Evolutionary conservation across 2,113 vertebrate species (phyloP), one percentile per base, ranked within the genome.

Genomic region (Ramphastos sulfuratus): DNA sequence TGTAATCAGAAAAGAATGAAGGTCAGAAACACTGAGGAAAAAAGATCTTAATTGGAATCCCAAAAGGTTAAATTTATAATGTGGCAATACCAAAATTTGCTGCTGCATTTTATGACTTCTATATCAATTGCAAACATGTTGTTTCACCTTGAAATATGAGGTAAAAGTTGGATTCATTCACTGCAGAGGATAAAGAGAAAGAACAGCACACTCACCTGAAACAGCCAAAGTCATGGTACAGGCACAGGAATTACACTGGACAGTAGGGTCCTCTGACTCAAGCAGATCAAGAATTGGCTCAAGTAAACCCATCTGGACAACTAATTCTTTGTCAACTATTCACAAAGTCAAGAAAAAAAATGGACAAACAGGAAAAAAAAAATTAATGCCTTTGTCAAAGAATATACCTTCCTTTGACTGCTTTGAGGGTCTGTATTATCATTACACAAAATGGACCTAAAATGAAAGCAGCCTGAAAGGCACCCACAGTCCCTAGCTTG

Each of bases 241-340:
- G 50, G 98, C 98, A 92, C 98, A 98, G 35, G 98, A 98, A 92
- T 98, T 98, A 90, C 98, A 98, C 94, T 98, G 98, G 72, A 98
- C 96, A 8, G 92, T 75, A 35, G 94, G 63, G 89, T 98, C 98
- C 23, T 97, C 97, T 28, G 97, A 98, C 76, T 97, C 97, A 78
- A 98, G 97, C 44, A 98, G 77, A 93, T 98, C 98, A 86, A 98
- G 89, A 71, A 98, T 89, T 66, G 98, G 98, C 83, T 98, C 97
- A 94, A 98, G 96, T 91, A 98, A 95, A 82, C 98, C 98, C 97
- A 97, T 97, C 64, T 98, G 97, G 67, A 98, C 92, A 91, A 98
- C 96, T n/a, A 95, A 75, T 82, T 98, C 98, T 92, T 97, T 97
- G 75, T 94, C 88, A 87, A 94, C 97, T 97, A 52, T 90, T 75